A percentile compares a stretch with the other conserved stretches of the same genome.
Conservation (phyloP, 1,140 invertebrate genomes). For the Drosophila varians region DNA sequence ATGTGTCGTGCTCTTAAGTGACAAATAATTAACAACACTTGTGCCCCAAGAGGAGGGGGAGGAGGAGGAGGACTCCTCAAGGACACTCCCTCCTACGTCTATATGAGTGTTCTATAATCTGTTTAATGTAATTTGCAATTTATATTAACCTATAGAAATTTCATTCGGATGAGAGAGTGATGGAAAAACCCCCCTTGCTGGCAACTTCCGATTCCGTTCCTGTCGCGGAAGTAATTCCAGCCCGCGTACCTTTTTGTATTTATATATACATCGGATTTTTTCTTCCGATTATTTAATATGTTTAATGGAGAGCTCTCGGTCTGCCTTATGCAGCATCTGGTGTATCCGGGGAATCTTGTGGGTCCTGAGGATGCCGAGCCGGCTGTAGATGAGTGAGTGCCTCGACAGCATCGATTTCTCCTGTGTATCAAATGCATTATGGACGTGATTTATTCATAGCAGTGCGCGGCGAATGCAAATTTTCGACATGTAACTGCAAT, state of each 20-base stretch:
- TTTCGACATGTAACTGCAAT: constrained; percentile 64
- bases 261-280: constrained; percentile 1
- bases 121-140: constrained; percentile 82
- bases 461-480: constrained; percentile 63
- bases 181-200: not conserved
- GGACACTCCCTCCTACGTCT: not conserved
- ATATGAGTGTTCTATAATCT: constrained; percentile 55
- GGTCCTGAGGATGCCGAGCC: constrained; percentile 1
- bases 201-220: constrained; percentile 48
- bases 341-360: constrained; percentile 2
- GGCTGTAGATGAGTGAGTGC: constrained; percentile 27
- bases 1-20: constrained; percentile 72
- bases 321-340: constrained; percentile 11
- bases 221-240: constrained; percentile 57
- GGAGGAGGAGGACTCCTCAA: not conserved
- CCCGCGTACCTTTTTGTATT: constrained; percentile 23
- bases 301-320: constrained; percentile 54
- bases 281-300: constrained; percentile 45
- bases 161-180: constrained; percentile 37
- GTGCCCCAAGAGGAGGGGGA: constrained; percentile 24
- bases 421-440: constrained; percentile 59
- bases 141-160: constrained; percentile 79
- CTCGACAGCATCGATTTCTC: constrained; percentile 66
- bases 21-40: constrained; percentile 81
- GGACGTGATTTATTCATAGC: constrained; percentile 71